Evolutionary conservation across 2,113 vertebrate species (phyloP), one percentile per base, ranked within the genome.

Genomic region (Nicator chloris): DNA sequence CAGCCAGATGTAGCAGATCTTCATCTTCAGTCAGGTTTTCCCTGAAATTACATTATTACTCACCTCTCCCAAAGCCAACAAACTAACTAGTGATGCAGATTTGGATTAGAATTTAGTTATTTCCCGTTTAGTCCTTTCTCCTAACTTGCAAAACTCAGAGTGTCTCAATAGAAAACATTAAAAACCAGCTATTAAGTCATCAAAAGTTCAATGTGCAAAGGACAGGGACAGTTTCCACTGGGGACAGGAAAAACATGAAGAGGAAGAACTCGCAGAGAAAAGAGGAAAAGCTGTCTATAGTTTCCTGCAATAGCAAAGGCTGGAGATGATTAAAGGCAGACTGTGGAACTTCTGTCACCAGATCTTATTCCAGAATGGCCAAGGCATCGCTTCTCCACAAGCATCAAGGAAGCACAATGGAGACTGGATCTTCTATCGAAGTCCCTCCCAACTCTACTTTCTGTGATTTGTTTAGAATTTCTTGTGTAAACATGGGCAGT

Each of bases 201-300:
- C 54, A 40, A 11, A 61, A 69, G 5, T 31, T 35, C 17, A 42
- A 5, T 7, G 15, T 0, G 0, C 37, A 72, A 39, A 71, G 15
- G 17, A 85, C 0, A 0, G 31, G 37, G 81, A 64, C 3, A 21
- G 20, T 23, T 79, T 42, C 39, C 40, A 53, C 31, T 15, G 22
- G 7, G 7, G 22, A 61, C 0, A 39, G 6, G n/a, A 76, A n/a
- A 75, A 77, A 7, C 3, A 22, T 5, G 6, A 26, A 68, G 72
- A 90, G 15, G 27, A 64, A 27, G 33, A 84, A 24, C 16, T 33
- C 1, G 0, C 18, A 33, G 6, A 35, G 31, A 75, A 60, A 70
- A 61, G 33, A 73, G 4, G 19, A 53, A 63, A 73, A 70, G 10
- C 10, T 51, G 80, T 56, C 56, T 19, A 7, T 0, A 16, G 51